Evolutionary conservation across 2,797 vertebrate genomes (phyloP).

Genomic region (Rhabdophis nuchalis): DNA sequence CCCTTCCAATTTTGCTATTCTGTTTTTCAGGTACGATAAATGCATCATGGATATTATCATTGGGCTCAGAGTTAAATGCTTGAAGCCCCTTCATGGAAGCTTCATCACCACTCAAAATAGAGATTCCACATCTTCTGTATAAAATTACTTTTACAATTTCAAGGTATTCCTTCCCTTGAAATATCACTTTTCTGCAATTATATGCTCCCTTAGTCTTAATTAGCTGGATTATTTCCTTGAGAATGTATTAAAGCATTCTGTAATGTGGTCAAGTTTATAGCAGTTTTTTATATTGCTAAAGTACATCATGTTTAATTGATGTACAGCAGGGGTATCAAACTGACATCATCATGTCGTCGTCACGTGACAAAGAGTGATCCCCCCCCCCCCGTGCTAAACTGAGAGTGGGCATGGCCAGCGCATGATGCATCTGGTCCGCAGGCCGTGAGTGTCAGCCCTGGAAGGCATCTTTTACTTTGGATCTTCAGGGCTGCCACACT

Average conservation of each 20-base stretch:
- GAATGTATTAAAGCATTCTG: neutral
- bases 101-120: neutral
- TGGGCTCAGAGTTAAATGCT: neutral
- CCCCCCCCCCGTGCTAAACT: too few relatives aligned
- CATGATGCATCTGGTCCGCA: too few relatives aligned
- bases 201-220: neutral
- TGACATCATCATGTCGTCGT: too few relatives aligned
- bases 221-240: neutral
- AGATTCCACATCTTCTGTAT: neutral
- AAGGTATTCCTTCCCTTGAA: neutral
- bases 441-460: too few relatives aligned
- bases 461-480: too few relatives aligned
- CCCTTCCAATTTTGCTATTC: neutral
- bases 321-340: neutral
- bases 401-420: too few relatives aligned
- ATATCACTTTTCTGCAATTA: neutral
- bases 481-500: too few relatives aligned
- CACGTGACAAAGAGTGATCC: too few relatives aligned
- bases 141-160: neutral
- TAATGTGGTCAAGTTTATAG: neutral
- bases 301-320: neutral
- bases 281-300: neutral
- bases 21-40: neutral
- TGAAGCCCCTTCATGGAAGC: neutral
- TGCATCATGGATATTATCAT: neutral